Conservation (phyloP, 2,113 vertebrate genomes). For the Tautogolabrus adspersus region DNA sequence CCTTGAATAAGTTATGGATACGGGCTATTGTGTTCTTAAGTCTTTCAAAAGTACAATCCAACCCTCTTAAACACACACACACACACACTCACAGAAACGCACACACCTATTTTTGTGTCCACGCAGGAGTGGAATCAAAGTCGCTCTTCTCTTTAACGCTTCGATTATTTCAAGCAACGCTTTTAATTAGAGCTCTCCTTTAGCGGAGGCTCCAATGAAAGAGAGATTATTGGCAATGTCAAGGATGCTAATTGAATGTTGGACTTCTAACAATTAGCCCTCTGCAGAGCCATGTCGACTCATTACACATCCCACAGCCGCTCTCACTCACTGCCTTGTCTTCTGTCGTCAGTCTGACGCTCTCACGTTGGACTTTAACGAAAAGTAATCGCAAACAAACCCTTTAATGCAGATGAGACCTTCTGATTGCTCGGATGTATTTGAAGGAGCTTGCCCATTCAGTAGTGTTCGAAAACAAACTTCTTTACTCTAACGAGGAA, state of each 20-base stretch:
- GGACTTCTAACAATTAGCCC: conserved; percentile 84
- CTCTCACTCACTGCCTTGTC: conserved; percentile 62
- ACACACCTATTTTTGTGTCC: conserved; percentile 47
- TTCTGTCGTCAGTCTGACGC: conserved; percentile 45
- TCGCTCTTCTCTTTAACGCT: conserved; percentile 78
- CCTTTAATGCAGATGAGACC: background rate
- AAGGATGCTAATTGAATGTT: conserved; percentile 88
- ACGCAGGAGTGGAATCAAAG: conserved; percentile 74
- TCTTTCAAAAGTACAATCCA: conserved; percentile 37
- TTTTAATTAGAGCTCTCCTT: conserved; percentile 83
- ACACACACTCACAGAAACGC: conserved; percentile 31
- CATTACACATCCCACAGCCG: conserved; percentile 74
- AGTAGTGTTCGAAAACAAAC: background rate
- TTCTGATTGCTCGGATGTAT: background rate
- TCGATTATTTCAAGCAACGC: conserved; percentile 83
- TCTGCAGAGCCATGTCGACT: conserved; percentile 75
- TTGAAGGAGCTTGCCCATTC: background rate
- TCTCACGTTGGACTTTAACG: conserved; percentile 9
- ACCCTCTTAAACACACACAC: conserved; percentile 6
- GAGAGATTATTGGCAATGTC: conserved; percentile 86
- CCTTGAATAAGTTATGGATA: conserved; percentile 57
- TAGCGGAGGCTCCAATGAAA: conserved; percentile 81
- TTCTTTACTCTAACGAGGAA: background rate
- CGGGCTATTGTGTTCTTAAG: conserved; percentile 45
- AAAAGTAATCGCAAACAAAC: conserved; percentile 23